A percentile compares a stretch with the other conserved stretches of the same genome.
Conservation (phyloP, 2,888 invertebrate species). For the Ennomos quercinarius region DNA sequence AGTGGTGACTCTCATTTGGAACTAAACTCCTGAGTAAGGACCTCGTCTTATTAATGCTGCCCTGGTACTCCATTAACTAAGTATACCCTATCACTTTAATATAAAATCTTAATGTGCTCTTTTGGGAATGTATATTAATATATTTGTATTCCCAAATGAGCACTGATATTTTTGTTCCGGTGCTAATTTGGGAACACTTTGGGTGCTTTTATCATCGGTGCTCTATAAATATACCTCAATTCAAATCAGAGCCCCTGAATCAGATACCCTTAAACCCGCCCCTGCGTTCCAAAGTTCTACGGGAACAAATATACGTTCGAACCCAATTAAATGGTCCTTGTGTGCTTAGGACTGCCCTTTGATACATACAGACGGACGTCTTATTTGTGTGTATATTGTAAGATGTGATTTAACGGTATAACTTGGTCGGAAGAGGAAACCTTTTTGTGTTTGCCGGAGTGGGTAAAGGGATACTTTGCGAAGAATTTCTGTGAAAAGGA, state of each 20-base stretch:
- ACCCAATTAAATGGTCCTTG: constrained; percentile 77
- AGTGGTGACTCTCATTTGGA: too few relatives aligned
- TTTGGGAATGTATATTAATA: too few relatives aligned
- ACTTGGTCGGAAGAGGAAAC: constrained; percentile 38
- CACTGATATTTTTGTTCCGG: too few relatives aligned
- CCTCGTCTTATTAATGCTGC: too few relatives aligned
- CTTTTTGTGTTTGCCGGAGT: constrained; percentile 35
- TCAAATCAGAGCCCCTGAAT: not conserved
- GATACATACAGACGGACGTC: constrained; percentile 41
- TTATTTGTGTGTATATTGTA: constrained; percentile 43
- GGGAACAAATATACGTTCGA: constrained; percentile 64
- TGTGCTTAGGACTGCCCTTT: constrained; percentile 65
- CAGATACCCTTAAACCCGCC: constrained; percentile 1
- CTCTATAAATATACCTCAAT: not conserved
- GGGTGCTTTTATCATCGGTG: too few relatives aligned
- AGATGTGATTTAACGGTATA: constrained; percentile 37
- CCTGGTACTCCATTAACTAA: too few relatives aligned
- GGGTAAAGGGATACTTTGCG: constrained; percentile 40
- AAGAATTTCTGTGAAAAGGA: constrained; percentile 30
- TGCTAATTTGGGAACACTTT: too few relatives aligned
- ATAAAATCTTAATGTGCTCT: too few relatives aligned
- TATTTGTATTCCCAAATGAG: too few relatives aligned
- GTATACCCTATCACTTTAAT: too few relatives aligned
- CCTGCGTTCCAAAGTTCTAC: constrained; percentile 38
- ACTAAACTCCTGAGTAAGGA: too few relatives aligned